Base-by-base conservation (phyloP, 2,113 vertebrate genomes). In the Rhizomys pruinosus region DNA sequence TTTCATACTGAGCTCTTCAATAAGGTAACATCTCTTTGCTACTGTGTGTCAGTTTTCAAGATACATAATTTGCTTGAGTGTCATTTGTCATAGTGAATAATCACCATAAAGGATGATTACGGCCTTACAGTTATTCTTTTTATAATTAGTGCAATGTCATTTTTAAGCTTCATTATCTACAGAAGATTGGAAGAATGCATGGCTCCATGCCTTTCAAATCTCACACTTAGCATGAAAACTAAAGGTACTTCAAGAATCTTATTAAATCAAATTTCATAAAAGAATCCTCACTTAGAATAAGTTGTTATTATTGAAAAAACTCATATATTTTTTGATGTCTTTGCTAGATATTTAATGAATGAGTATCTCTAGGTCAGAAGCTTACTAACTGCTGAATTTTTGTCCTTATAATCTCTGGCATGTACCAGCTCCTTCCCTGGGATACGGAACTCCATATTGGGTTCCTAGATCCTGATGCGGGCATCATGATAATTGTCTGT, bases 211-310 rank as follows among this genome's bases (percentile, higher is more conserved):
- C 55, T 97, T 80, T 95, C 72, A 97, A 94, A 63, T 94, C 57
- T 93, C 47, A 91, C 6, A 34, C 84, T 96, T 73, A 90, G 95
- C 87, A 93, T 96, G 78, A 94, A 96, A n/a, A 89, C 63, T 93
- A 95, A 96, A 95, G 94, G 97, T 32, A 87, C 47, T 97, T 97
- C 82, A 96, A 97, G 97, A 72, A 6, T 1, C 55, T 66, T 96
- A 34, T 89, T 94, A 96, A 89, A 88, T 90, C 42, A 93, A 90
- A 3, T 95, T 95, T 34, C 1, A n/a, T 94, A 96, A 94, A 96
- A 92, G 63, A 1, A 61, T 44, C 9, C 72, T 92, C 87, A 74
- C 55, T 77, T 91, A 93, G 94, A 55, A 92, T 47, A 4, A 42
- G 3, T 32, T 52, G 25, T 55, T 90, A 66, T 79, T 68, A 34